Evolutionary conservation across 2,888 invertebrate genomes (phyloP), one percentile per base, ranked within the genome.

Genomic region (Desoria tigrina): DNA sequence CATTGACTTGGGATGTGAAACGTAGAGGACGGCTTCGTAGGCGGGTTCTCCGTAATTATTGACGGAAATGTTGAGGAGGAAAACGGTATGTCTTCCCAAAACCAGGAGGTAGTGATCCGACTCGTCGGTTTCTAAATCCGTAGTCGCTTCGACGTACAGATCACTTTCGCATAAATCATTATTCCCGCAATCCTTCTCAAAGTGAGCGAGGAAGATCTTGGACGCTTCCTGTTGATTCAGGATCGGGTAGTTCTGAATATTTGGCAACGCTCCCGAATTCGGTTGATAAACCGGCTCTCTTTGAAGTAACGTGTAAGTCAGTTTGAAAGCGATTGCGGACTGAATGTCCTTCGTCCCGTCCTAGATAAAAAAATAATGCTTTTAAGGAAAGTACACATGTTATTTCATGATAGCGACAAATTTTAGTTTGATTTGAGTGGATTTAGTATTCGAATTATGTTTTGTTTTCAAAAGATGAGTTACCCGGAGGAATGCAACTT

Each of bases 141-240:
- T 81, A 49, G 82, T 82, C 11, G 90, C 88, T 23, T 82, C 81
- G 1, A 94, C 82, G 42, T 85, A 82, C 54, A 96, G 81, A 77
- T 92, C 86, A 77, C 94, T 94, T 78, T 90, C 86, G 79, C 96
- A 97, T 23, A 90, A 83, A 75, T 92, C 92, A 78, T 95, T 92
- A 0, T 84, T 82, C 0, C 94, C 95, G 78, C 96, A 96, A 78
- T 94, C 92, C 79, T 94, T 95, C 73, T 92, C 87, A 84, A 94
- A 93, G 53, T 88, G 89, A 0, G 92, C 94, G 76, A 88, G 86
- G 78, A 94, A 92, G 37, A 87, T 84, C 67, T 88, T 87, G 32
- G 88, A 86, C 0, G 93, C 92, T 77, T 88, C 87, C 53, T 91
- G 90, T 70, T 92, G 89, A 80, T 96, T 94, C 60, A 97, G 81